Percentiles rank a stretch among this genome's conserved stretches.
Conservation (phyloP, 2,113 vertebrate genomes). For the Centropus bengalensis region DNA sequence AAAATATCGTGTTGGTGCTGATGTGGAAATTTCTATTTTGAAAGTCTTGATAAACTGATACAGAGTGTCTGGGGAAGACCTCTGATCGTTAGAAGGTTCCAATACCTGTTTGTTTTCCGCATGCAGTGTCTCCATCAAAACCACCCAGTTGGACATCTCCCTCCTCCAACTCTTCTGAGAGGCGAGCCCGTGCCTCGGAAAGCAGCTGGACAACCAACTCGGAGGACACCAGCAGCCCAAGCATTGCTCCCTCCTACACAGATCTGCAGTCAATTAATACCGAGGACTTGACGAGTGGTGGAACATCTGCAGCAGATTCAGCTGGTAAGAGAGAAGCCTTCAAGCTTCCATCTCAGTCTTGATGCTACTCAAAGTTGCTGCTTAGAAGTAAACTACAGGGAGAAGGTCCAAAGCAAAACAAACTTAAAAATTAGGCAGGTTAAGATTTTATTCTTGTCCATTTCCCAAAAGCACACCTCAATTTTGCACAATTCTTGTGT, state of each 20-base stretch:
- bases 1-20: neutral
- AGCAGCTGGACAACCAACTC: conserved; percentile 81
- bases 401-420: neutral
- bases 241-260: conserved; percentile 74
- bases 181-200: conserved; percentile 67
- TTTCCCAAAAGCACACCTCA: neutral
- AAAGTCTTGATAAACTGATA: neutral
- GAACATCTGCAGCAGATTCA: conserved; percentile 72
- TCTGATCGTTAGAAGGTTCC: neutral
- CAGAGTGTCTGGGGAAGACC: neutral
- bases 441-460: neutral
- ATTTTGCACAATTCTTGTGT: neutral
- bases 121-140: conserved; percentile 64
- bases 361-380: neutral
- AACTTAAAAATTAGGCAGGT: neutral
- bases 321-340: conserved; percentile 71
- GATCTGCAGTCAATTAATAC: conserved; percentile 74
- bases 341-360: neutral
- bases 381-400: neutral
- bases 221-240: conserved; percentile 79
- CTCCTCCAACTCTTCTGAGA: conserved; percentile 67
- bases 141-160: conserved; percentile 71
- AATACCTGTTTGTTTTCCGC: neutral
- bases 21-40: neutral
- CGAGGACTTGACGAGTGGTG: conserved; percentile 72